Evolutionary conservation across 2,888 invertebrate genomes (phyloP), one percentile per base, ranked within the genome.

Genomic region (Gari tellinella): DNA sequence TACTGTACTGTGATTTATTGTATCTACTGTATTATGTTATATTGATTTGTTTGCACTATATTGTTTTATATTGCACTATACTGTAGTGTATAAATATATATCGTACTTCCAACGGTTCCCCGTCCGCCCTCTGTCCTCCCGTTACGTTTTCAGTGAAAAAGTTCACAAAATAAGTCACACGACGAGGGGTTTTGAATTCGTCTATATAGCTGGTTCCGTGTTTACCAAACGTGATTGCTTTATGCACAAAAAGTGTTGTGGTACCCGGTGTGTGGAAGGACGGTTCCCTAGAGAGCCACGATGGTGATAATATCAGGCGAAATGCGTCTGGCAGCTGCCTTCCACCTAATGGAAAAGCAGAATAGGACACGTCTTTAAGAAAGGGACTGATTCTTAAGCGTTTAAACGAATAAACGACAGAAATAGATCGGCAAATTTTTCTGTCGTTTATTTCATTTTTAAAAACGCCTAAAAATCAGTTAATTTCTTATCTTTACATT

Each of bases 131-230:
- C 21, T 77, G 77, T 10, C 77, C 77, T n/a, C 75, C 74, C 2
- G 85, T 85, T 3, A 73, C 69, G n/a, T 66, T 63, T 1, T 65
- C 40, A 0, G 82, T 85, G 55, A 85, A 81, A 52, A 64, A 82
- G 61, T 87, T 83, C 14, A 86, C 52, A 23, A 84, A 72, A 57
- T 87, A 87, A 8, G 85, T 84, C 10, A 81, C 80, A 17, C 66
- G 55, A 19, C 86, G 61, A 0, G 85, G 84, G 2, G 80, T 75
- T 5, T 61, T 31, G 57, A 80, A 87, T 3, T 66, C 74, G 21
- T 87, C 85, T 38, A 87, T 65, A 56, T 64, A 85, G 0, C 83
- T 73, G 23, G 46, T 49, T 2, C 85, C 84, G 1, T 73, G 78
- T 10, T 61, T n/a, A 43, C 82, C 78, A 49, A 83, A 82, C 1